Percentiles rank a stretch among this genome's conserved stretches.
Conservation (phyloP, 1,140 invertebrate species). For the Drosophila quadrilineata region DNA sequence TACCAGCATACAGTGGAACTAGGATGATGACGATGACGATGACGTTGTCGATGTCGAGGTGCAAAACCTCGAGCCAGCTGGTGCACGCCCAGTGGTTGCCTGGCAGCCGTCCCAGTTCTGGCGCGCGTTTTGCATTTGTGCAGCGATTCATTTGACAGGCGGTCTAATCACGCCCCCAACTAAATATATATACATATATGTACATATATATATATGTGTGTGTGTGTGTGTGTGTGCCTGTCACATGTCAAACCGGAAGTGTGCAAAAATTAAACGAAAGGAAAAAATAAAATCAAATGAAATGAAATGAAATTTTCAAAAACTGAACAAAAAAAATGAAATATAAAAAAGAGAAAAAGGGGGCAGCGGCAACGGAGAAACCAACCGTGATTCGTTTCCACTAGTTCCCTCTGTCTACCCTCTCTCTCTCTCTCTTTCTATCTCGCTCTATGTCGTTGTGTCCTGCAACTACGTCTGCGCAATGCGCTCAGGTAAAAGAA, state of each 20-base stretch:
- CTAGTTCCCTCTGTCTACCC: background rate
- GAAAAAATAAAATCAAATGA: conserved; percentile 32
- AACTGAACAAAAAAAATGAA: no score
- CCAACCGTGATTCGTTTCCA: conserved; percentile 7
- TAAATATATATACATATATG: conserved; percentile 3
- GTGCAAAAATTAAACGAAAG: conserved; percentile 56
- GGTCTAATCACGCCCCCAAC: conserved; percentile 60
- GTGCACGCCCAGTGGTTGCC: conserved; percentile 37
- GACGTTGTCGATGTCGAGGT: conserved; percentile 40
- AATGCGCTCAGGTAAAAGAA: conserved; percentile 20
- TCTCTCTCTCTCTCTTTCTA: conserved; percentile 1
- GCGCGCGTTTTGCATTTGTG: conserved; percentile 48
- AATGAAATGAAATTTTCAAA: no score
- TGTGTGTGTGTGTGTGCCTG: conserved; percentile 38
- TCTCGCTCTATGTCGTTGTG: background rate
- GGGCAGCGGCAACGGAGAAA: conserved; percentile 5
- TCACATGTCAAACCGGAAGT: conserved; percentile 80
- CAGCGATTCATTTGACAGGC: conserved; percentile 74
- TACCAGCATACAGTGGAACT: no score
- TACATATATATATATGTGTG: background rate
- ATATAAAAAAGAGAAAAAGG: no score
- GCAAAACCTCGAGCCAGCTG: conserved; percentile 57
- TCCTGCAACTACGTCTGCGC: conserved; percentile 48
- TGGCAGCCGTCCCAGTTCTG: conserved; percentile 68
- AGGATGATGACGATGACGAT: background rate